These are phyloP conservation scores for Danio jaintianensis DNA, from an alignment of 2,797 vertebrate genomes.

Conservation along the genomic window DNA sequence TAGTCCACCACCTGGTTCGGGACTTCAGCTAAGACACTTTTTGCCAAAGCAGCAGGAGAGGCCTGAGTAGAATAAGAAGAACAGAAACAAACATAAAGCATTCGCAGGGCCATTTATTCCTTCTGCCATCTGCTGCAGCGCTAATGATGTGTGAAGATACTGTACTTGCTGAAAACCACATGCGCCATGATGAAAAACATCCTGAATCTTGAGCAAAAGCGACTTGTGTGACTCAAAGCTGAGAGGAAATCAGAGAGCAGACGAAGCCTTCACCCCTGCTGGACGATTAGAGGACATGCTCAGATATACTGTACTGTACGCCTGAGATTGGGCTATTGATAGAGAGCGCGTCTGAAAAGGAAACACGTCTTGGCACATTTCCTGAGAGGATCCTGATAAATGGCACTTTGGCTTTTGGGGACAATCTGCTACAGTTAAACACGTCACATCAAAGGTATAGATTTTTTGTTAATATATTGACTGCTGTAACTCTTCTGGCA, in stretches of 20 bases:
- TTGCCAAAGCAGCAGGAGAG: conserved; percentile 93
- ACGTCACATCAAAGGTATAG: neutral
- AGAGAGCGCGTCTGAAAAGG: neutral
- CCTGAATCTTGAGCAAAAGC: neutral
- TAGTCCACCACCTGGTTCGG: conserved; percentile 99
- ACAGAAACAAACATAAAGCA: conserved; percentile 15
- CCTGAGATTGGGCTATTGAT: conserved; percentile 14
- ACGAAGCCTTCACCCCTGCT: neutral
- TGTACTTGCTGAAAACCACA: conserved; percentile 30
- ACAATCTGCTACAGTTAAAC: neutral
- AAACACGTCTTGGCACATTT: conserved; percentile 15
- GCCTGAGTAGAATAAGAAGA: conserved; percentile 77
- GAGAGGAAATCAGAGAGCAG: conserved; percentile 4
- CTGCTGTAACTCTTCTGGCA: neutral
- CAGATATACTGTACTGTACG: neutral
- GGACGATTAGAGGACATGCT: conserved; percentile 8
- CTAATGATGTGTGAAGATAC: conserved; percentile 39
- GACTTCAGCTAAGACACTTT: conserved; percentile 95
- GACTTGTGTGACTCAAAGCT: neutral
- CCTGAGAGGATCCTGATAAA: neutral
- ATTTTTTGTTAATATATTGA: neutral
- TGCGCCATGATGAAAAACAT: neutral
- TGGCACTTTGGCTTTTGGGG: neutral
- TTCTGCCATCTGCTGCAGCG: conserved; percentile 22
- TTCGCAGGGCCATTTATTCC: neutral